Evolutionary conservation across 2,113 vertebrate genomes (phyloP), one percentile per base, ranked within the genome.

Genomic region (Leucoraja erinaceus): DNA sequence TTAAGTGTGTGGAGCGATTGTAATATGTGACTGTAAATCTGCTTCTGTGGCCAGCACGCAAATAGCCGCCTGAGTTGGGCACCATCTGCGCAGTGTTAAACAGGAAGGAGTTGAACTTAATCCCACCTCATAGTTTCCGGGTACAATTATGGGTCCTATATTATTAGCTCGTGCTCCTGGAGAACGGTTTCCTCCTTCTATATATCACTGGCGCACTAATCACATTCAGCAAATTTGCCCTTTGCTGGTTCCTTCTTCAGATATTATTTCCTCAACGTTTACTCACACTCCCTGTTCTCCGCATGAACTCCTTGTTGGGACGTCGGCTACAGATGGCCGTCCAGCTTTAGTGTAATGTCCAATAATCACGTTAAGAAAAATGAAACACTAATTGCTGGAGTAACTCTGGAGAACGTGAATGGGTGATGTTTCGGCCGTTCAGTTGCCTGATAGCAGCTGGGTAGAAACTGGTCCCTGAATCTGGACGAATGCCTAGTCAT

Each of bases 71-170:
- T 47, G 38, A 3, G 38, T 3, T 47, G 0, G 38, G 38, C 38
- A 47, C 38, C 38, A 47, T 47, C 38, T 47, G 38, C 28, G 63
- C 9, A 91, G 47, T 47, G 68, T n/a, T 91, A 70, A 91, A 88
- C 31, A 31, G 38, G 66, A 25, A 70, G 18, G 88, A 68, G 68
- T 91, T 91, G 88, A 91, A 91, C 18, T 70, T 91, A 70, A 47
- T n/a, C 66, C 88, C 66, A 11, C 9, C 63, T 72, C 63, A 61
- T 91, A 66, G 61, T 91, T 91, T 91, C 61, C 61, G 70, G 66
- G 31, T 91, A 68, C 66, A 91, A 91, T 91, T 72, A 91, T 91
- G 59, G 59, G 31, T 11, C 88, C 59, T 91, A 66, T 18, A 54
- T 72, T 9, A 68, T 38, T 83, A 22, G 33, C 79, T 54, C 79